These are phyloP conservation scores for Eudasyphora cyanicolor DNA, from an alignment of 2,888 invertebrate species.

Conservation along the genomic window DNA sequence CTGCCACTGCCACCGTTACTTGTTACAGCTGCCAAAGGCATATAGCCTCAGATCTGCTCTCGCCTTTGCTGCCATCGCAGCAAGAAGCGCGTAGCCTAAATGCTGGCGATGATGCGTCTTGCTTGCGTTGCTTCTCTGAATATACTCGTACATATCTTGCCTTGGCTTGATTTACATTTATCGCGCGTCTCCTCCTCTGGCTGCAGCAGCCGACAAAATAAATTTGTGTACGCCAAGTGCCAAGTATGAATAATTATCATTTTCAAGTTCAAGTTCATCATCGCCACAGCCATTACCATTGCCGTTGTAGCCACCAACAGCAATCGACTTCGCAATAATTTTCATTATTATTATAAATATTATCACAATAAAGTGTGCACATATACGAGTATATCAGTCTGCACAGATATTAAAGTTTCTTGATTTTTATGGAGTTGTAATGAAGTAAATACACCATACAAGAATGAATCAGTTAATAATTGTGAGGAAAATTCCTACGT, in stretches of 20 bases:
- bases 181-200: conserved; percentile 3
- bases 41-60: too few relatives aligned
- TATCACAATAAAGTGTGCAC: conserved; percentile 10
- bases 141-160: not conserved
- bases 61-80: not conserved
- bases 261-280: conserved; percentile 65
- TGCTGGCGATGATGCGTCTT: conserved; percentile 53
- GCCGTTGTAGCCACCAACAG: not conserved
- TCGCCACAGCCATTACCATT: conserved; percentile 21
- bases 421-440: too few relatives aligned
- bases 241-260: conserved; percentile 59
- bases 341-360: conserved; percentile 22
- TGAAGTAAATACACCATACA: too few relatives aligned
- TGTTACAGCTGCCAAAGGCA: not conserved
- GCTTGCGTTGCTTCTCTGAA: not conserved
- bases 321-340: conserved; percentile 5
- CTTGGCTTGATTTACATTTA: conserved; percentile 27
- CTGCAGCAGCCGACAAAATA: not conserved
- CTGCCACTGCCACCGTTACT: too few relatives aligned
- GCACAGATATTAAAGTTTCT: too few relatives aligned
- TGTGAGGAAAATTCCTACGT: too few relatives aligned
- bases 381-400: too few relatives aligned
- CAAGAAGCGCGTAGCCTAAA: not conserved
- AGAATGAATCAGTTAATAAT: too few relatives aligned
- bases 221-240: conserved; percentile 13